These are phyloP conservation scores for Perizoma flavofasciatum DNA, from an alignment of 2,888 invertebrate species.

Conservation along the genomic window DNA sequence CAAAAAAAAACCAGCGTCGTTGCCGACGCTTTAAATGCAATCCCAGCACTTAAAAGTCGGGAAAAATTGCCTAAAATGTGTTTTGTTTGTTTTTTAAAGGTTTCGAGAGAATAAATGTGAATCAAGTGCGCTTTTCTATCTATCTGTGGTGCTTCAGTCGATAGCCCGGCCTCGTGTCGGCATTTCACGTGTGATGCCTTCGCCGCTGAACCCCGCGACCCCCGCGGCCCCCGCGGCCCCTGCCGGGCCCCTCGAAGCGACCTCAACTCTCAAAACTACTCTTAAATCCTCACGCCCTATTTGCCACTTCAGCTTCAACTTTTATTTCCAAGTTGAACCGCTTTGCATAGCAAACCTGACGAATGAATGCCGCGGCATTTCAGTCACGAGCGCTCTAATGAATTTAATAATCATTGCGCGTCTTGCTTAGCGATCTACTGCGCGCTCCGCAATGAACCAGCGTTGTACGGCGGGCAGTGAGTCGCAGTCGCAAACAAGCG, in stretches of 20 bases:
- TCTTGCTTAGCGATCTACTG: conserved; percentile 4
- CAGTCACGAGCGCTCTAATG: conserved; percentile 17
- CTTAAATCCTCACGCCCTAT: conserved; percentile 10
- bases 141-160: too few species aligned
- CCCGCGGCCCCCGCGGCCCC: too few species aligned
- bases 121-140: too few species aligned
- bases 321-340: conserved; percentile 13
- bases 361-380: neutral
- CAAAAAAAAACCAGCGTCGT: too few species aligned
- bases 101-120: too few species aligned
- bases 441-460: neutral
- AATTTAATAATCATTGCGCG: conserved; percentile 16
- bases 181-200: too few species aligned
- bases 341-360: conserved; percentile 10
- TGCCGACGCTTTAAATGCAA: too few species aligned
- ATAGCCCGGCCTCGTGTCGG: too few species aligned
- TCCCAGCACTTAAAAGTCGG: too few species aligned
- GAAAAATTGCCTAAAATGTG: too few species aligned
- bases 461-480: conserved; percentile 2
- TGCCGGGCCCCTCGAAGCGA: neutral
- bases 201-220: too few species aligned
- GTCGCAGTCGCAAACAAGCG: neutral
- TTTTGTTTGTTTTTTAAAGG: too few species aligned
- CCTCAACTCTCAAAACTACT: neutral
- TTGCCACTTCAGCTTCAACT: conserved; percentile 7